A percentile compares a stretch with the other conserved stretches of the same genome.
Conservation (phyloP, 2,113 vertebrate species). For the Epinephelus lanceolatus region DNA sequence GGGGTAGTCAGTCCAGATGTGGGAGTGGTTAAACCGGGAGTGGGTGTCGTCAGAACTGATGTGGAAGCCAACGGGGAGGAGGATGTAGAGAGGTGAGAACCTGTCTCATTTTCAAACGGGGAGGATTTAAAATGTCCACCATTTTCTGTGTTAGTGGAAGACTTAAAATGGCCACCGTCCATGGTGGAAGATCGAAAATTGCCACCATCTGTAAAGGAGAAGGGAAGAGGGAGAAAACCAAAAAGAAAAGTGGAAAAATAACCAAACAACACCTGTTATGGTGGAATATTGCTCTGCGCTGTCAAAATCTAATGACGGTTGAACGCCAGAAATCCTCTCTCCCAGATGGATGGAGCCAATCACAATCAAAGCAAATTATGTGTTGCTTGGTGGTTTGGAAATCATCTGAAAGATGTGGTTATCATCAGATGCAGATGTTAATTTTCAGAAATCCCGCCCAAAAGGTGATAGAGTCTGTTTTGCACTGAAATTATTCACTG, state of each 20-base stretch:
- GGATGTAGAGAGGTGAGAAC: constrained; percentile 81
- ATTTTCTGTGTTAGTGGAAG: constrained; percentile 85
- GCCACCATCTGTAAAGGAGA: constrained; percentile 58
- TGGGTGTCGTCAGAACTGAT: constrained; percentile 87
- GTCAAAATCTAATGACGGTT: constrained; percentile 36
- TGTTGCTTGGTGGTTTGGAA: constrained; percentile 39
- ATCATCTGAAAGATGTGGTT: constrained; percentile 54
- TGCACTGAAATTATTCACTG: constrained; percentile 25
- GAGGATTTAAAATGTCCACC: constrained; percentile 87
- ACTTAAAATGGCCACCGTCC: constrained; percentile 80
- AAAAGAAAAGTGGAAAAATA: neutral
- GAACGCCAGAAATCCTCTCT: constrained; percentile 30
- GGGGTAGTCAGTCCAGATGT: constrained; percentile 86
- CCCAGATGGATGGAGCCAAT: constrained; percentile 61
- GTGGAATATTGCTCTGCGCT: constrained; percentile 12
- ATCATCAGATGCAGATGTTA: constrained; percentile 43
- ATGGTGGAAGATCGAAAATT: constrained; percentile 75
- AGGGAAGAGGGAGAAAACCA: neutral
- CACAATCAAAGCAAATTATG: constrained; percentile 61
- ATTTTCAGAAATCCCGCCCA: constrained; percentile 37
- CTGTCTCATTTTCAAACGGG: constrained; percentile 86
- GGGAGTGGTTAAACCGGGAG: constrained; percentile 78
- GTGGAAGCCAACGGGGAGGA: constrained; percentile 91
- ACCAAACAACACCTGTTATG: constrained; percentile 36
- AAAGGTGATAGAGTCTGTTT: constrained; percentile 40